Evolutionary conservation across 2,888 invertebrate genomes (phyloP), one percentile per base, ranked within the genome.

Genomic region (Acanthopleura granulata): DNA sequence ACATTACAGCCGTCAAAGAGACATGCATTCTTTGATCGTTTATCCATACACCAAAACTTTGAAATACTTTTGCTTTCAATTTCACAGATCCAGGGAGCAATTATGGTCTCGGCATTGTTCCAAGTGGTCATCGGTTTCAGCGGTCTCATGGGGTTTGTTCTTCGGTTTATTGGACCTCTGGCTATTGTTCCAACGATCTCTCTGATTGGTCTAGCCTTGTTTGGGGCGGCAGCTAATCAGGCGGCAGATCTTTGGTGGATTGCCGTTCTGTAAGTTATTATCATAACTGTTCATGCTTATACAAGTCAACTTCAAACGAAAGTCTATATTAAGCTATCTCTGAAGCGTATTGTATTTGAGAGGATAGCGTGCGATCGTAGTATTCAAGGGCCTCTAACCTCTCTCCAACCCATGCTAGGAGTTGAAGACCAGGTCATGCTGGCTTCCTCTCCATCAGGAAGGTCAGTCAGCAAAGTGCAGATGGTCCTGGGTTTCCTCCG

Each of bases 101-200:
- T 96, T 25, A 94, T 95, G 0, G 93, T 95, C 0, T 93, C 95
- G 0, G 94, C 95, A 0, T 82, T 95, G 72, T 93, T 95, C 74
- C 95, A 96, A 91, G 92, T 96, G 1, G 87, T 95, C 72, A 91
- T 95, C 70, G 96, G 95, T 85, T 91, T 91, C 79, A 81, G 87
- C 87, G 96, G 96, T 0, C 91, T 95, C 16, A 93, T 96, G 77
- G 95, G 96, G 0, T 92, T 94, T 29, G 86, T 96, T 75, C 90
- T 96, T 4, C 93, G 93, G 72, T 94, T 93, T 86, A 94, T 96
- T 73, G 95, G 96, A 0, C 96, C 96, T 0, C 90, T 96, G 77
- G 95, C 95, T 0, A 95, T 96, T 74, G 94, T 94, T 0, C 96
- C 96, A 0, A 95, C 96, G 0, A 95, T 96, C 16, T 93, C 95